Conservation (phyloP, 2,888 invertebrate species). For the Chrysolina americana region DNA sequence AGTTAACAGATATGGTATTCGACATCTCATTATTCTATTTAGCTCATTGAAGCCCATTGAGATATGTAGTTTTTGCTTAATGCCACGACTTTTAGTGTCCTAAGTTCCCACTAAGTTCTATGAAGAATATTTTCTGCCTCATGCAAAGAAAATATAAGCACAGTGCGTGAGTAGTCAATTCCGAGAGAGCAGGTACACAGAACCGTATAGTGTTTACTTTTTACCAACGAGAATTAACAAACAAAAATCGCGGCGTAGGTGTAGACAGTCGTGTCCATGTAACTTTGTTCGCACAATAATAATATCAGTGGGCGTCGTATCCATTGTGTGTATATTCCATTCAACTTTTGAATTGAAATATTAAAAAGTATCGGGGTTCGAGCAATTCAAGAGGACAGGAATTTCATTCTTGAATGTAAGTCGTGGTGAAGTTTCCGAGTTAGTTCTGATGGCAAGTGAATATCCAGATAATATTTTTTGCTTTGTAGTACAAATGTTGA, state of each 20-base stretch:
- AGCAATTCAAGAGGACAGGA: constrained; percentile 23
- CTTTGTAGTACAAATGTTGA: no score
- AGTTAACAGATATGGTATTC: no score
- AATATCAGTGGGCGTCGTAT: constrained; percentile 59
- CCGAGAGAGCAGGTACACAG: background rate
- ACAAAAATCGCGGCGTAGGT: constrained; percentile 52
- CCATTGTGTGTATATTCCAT: constrained; percentile 63
- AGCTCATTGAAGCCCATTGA: no score
- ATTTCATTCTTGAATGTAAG: constrained; percentile 22
- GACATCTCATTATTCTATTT: no score
- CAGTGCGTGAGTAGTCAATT: background rate
- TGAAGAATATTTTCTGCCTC: no score
- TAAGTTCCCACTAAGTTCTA: no score
- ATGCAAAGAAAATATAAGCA: background rate
- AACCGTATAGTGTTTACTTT: constrained; percentile 29
- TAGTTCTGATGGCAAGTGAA: no score
- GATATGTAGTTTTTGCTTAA: no score
- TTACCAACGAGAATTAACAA: constrained; percentile 47
- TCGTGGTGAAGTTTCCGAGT: no score
- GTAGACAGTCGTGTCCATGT: constrained; percentile 56
- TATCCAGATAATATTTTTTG: no score
- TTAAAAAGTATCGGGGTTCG: constrained; percentile 51
- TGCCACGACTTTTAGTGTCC: no score
- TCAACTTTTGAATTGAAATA: constrained; percentile 59
- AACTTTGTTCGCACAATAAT: constrained; percentile 61